Evolutionary conservation across 2,888 invertebrate genomes (phyloP), one percentile per base, ranked within the genome.

Genomic region (Dasysyrphus albostriatus): DNA sequence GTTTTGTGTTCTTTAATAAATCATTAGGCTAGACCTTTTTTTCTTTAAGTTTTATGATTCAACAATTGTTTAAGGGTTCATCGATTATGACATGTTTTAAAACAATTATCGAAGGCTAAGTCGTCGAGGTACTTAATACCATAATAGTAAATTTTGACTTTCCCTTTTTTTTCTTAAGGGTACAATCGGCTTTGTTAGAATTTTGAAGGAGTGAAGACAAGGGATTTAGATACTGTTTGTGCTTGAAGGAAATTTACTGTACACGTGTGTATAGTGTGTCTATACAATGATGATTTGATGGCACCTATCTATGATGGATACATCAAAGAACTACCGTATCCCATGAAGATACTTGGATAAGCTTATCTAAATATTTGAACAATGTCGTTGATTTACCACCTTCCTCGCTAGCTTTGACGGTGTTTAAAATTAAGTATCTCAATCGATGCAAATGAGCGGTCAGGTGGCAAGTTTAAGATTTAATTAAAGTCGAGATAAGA

Each of bases 281-380:
- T n/a, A 54, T 14, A 29, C n/a, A 54, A 32, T 7, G 29, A 54
- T 54, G 12, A n/a, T 32, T 16, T 56, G n/a, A 32, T 56, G n/a
- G 16, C n/a, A 34, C 16, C 1, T 34, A 34, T 3, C 1, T 34
- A 34, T 3, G n/a, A n/a, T 14, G n/a, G 8, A 7, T 32, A 32
- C 32, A 32, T 4, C 3, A 5, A 1, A 24, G 10, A 51, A 10
- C 10, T 24, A 49, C 47, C 47, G n/a, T 51, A 24, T 24, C 14
- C 12, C 24, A 54, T 54, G 14, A 2, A 37, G 56, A 16, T 34
- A 0, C 9, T 34, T 2, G 9, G 16, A 34, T 56, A n/a, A 16
- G 58, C 6, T 16, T 58, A 58, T 37, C 34, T 37, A 58, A 58
- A 58, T 58, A 58, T 58, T 58, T 58, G 58, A 37, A 37, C 58